phyloP scores from a whole-genome alignment of 2,797 vertebrate genomes.

The Molothrus ater region DNA sequence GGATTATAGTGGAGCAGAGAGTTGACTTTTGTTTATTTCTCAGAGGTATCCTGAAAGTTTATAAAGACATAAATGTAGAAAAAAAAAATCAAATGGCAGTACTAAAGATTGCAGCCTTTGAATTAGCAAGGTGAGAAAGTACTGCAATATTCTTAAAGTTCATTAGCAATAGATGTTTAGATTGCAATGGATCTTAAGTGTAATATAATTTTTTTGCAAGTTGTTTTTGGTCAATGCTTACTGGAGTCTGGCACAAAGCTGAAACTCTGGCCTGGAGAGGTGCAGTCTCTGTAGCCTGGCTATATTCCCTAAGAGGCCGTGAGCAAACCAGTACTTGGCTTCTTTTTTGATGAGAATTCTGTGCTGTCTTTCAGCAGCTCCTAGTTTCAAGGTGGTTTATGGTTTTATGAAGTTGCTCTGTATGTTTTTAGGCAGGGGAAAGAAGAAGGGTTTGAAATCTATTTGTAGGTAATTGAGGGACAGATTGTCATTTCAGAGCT shows the following conservation, averaged over 20 bases:
- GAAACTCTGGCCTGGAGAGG: neutral
- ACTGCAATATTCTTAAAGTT: neutral
- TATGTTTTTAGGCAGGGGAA: slow-evolving; percentile 75
- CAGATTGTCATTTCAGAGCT: slow-evolving; percentile 78
- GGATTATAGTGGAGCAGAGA: neutral
- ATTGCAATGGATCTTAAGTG: neutral
- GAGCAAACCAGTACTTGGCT: neutral
- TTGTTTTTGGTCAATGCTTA: slow-evolving; percentile 12
- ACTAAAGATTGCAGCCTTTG: neutral
- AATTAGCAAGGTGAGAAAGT: neutral
- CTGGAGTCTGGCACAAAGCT: neutral
- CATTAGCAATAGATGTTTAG: neutral
- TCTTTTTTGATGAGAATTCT: neutral
- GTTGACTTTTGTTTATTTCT: neutral
- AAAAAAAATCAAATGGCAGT: accelerated
- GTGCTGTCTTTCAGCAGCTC: neutral
- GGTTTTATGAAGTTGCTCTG: neutral
- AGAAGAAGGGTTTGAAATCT: slow-evolving; percentile 79
- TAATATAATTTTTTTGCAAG: slow-evolving; percentile 5
- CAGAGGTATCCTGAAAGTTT: neutral
- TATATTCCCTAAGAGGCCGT: neutral
- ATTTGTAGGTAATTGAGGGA: slow-evolving; percentile 77
- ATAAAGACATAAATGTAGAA: neutral
- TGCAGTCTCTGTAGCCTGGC: neutral
- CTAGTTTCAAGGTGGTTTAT: neutral